Base-by-base conservation (phyloP, 2,888 invertebrate genomes). In the Synergus gifuensis region DNA sequence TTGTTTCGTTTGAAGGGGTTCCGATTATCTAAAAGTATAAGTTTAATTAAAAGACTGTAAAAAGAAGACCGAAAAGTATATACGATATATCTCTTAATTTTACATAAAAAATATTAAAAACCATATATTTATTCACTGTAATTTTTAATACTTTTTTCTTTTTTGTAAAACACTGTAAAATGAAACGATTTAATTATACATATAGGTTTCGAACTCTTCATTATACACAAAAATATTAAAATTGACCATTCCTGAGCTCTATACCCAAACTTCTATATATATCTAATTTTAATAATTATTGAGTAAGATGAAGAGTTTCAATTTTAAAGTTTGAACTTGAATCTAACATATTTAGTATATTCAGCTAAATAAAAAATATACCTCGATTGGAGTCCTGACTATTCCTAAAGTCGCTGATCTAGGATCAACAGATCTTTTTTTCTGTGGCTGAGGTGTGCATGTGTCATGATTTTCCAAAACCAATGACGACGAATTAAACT, bases 361-460 rank as follows among this genome's bases (percentile, higher is more conserved):
- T 36, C 36, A 54, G 12, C 7, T 49, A 49, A 49, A 11, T 28
- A 44, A 11, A 36, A 60, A 14, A 62, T 40, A 58, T 83, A 86
- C 86, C 81, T 85, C 82, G 18, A 86, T 85, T 12, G 86, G 86
- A 14, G 86, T 86, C 12, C 86, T 78, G 1, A 80, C 46, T 73
- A 86, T 85, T 67, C 83, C 86, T 22, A 80, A 1, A 3, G 84
- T 76, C 28, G 83, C 85, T 60, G 86, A 86, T 82, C 86, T 82
- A 0, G 86, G 86, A 77, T 86, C 86, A 54, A 79, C 28, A 7
- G 82, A 62, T 14, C 69, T 79, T 79, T 81, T 83, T 62, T 81
- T 80, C 49, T 62, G 79, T 67, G 83, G 81, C 14, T 82, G 80
- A 12, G 86, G 86, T 11, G 86, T 86, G 12, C 62, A 76, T 4